Percentiles rank a stretch among this genome's conserved stretches.
Conservation (phyloP, 2,797 vertebrate genomes). For the Cetoscarus ocellatus region DNA sequence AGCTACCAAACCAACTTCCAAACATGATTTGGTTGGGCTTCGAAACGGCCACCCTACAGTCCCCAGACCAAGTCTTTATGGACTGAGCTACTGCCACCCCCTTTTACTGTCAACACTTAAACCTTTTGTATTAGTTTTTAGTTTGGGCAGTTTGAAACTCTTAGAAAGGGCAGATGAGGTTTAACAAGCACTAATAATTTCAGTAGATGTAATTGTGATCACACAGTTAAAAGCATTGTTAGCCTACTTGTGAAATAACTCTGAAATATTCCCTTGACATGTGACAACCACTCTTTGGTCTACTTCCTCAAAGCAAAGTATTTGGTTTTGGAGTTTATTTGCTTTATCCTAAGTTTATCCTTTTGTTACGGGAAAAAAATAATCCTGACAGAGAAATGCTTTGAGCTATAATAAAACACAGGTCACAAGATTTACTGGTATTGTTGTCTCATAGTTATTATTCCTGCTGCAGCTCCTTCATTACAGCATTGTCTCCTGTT, state of each 20-base stretch:
- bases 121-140: no score
- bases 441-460: slow-evolving; percentile 9
- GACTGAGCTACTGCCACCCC: no score
- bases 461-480: slow-evolving; percentile 17
- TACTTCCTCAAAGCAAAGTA: no score
- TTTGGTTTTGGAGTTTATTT: neutral
- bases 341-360: neutral
- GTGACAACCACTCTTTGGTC: no score
- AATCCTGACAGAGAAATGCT: neutral
- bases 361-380: neutral
- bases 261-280: neutral
- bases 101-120: no score
- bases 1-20: no score
- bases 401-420: neutral
- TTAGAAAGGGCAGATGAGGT: no score
- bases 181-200: neutral
- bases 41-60: no score
- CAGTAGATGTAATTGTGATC: slow-evolving; percentile 2
- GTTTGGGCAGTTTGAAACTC: no score
- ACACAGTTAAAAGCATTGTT: slow-evolving; percentile 1
- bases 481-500: slow-evolving; percentile 20
- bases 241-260: neutral
- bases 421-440: slow-evolving; percentile 22
- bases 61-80: no score
- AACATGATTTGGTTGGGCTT: no score